These are phyloP conservation scores for Aethina tumida DNA, from an alignment of 1,140 invertebrate species.

Conservation along the genomic window DNA sequence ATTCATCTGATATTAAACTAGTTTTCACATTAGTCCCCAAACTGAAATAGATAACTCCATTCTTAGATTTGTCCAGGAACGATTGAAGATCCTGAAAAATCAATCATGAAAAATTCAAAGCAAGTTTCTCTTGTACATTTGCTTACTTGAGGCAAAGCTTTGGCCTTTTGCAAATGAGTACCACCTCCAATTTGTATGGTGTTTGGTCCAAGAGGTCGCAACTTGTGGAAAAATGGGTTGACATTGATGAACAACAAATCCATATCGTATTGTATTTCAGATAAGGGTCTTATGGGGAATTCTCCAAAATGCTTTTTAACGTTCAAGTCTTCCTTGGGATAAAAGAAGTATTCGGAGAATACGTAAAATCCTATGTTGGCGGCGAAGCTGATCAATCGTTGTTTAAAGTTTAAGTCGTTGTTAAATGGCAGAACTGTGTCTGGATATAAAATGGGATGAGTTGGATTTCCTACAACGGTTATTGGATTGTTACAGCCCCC, in stretches of 20 bases:
- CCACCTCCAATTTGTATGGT: conserved; percentile 39
- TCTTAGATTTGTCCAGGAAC: conserved; percentile 35
- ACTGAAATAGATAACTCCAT: conserved; percentile 48
- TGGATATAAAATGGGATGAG: conserved; percentile 37
- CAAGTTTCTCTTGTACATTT: not conserved
- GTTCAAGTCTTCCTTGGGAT: conserved; percentile 22
- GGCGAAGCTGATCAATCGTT: conserved; percentile 8
- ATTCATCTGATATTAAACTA: conserved; percentile 39
- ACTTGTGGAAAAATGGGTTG: conserved; percentile 35
- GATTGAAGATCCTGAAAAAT: conserved; percentile 34
- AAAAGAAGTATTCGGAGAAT: not conserved
- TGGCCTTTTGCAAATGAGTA: conserved; percentile 34
- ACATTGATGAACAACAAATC: conserved; percentile 41
- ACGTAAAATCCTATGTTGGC: not conserved
- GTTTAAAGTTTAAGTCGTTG: not conserved
- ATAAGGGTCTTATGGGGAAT: conserved; percentile 36
- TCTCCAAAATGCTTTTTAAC: conserved; percentile 35
- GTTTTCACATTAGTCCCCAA: conserved; percentile 46
- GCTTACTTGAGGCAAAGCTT: conserved; percentile 32
- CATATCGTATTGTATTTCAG: conserved; percentile 36
- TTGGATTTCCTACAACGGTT: conserved; percentile 35
- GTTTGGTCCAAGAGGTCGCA: conserved; percentile 36
- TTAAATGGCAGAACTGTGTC: conserved; percentile 7
- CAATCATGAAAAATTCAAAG: not conserved
- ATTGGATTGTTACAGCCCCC: no score